Percentiles rank a stretch among this genome's conserved stretches.
Conservation (phyloP, 2,113 vertebrate species). For the Myotis davidii region DNA sequence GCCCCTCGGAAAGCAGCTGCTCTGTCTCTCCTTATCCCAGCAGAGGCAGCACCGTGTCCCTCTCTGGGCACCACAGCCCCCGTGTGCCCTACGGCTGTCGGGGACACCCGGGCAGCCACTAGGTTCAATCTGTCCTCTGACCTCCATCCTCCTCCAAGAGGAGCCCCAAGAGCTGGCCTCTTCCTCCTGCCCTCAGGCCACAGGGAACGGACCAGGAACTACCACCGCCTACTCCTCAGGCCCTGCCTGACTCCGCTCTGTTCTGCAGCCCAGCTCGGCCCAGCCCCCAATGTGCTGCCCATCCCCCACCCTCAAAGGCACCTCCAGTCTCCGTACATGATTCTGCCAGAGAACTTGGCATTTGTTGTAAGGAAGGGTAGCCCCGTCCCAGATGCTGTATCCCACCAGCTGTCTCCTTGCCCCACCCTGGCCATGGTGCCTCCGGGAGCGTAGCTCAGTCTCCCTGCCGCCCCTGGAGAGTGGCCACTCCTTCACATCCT, state of each 20-base stretch:
- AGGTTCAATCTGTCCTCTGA: neutral
- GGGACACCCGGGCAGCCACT: neutral
- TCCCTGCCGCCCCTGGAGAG: constrained; percentile 90
- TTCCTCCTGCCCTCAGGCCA: neutral
- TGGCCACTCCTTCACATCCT: constrained; percentile 89
- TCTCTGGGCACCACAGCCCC: neutral
- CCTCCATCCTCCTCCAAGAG: neutral
- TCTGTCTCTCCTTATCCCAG: neutral
- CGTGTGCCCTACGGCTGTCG: neutral
- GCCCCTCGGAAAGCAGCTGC: neutral
- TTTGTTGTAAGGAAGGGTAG: neutral
- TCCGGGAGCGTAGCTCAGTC: constrained; percentile 86
- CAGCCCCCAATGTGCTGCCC: neutral
- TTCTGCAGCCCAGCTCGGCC: neutral
- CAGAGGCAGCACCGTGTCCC: neutral
- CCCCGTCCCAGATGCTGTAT: neutral
- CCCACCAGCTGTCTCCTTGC: constrained; percentile 71
- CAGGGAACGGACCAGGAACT: neutral
- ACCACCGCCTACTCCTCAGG: neutral
- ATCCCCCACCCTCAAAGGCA: neutral
- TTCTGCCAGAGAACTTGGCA: neutral
- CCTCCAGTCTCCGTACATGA: neutral
- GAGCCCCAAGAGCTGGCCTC: neutral
- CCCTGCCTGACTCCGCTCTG: neutral
- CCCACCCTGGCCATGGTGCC: constrained; percentile 90